These are phyloP conservation scores for Nasonia vitripennis DNA, from an alignment of 1,140 invertebrate genomes.

Conservation along the genomic window DNA sequence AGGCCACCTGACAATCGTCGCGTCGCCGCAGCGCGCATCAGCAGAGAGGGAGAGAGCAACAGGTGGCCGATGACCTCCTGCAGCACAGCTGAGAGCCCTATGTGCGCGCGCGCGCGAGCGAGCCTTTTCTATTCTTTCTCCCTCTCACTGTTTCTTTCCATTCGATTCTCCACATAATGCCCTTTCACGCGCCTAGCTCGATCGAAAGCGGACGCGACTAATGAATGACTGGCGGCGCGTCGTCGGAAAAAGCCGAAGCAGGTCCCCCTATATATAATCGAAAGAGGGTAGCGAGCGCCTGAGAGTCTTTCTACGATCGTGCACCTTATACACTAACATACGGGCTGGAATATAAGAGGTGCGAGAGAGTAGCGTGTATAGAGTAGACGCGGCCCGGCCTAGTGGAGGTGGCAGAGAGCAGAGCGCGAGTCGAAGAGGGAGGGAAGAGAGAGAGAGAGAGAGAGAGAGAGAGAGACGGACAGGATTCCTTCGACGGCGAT, in stretches of 20 bases:
- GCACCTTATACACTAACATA: too few relatives aligned
- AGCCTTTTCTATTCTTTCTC: slow-evolving; percentile 1
- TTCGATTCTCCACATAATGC: too few relatives aligned
- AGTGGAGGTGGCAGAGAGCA: not conserved
- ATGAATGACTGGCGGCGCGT: too few relatives aligned
- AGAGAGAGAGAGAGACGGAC: slow-evolving; percentile 12
- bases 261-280: not conserved
- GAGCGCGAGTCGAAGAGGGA: not conserved
- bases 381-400: not conserved
- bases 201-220: too few relatives aligned
- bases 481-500: slow-evolving; percentile 43
- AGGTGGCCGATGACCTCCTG: slow-evolving; percentile 59
- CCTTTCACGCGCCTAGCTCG: too few relatives aligned
- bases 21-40: not conserved
- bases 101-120: not conserved
- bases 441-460: not conserved
- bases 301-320: not conserved
- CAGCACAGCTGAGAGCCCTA: not conserved
- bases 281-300: not conserved
- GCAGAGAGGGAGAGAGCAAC: slow-evolving; percentile 38
- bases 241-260: not conserved
- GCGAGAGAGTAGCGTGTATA: not conserved
- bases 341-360: too few relatives aligned
- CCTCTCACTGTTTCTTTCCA: too few relatives aligned
- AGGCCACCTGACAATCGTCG: slow-evolving; percentile 32